These are phyloP conservation scores for Vulpes ferrilata DNA, from an alignment of 2,113 vertebrate species.

Conservation along the genomic window DNA sequence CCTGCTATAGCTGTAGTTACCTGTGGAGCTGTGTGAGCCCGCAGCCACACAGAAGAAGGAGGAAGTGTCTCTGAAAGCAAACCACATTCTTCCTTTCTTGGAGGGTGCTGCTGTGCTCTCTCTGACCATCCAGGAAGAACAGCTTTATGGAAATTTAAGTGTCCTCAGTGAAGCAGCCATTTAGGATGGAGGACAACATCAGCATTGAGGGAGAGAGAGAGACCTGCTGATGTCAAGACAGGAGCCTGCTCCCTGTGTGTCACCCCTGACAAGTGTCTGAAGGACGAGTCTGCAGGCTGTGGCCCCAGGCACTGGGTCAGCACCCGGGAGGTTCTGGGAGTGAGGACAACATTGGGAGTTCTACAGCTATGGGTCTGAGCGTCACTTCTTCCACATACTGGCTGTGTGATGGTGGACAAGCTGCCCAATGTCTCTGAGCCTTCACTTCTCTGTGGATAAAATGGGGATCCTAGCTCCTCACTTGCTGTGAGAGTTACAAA, in stretches of 20 bases:
- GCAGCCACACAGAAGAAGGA: constrained; percentile 19
- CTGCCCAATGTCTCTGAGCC: not conserved
- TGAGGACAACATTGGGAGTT: not conserved
- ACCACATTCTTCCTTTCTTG: fast-evolving
- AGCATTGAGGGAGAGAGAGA: fast-evolving
- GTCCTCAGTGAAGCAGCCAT: not conserved
- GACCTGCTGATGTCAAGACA: not conserved
- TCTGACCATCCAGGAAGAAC: not conserved
- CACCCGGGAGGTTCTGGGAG: not conserved
- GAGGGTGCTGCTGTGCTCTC: not conserved
- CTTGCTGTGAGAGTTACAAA: not conserved
- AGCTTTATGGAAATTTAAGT: not conserved
- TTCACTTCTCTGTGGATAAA: not conserved
- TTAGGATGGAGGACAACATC: not conserved
- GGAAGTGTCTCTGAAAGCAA: not conserved
- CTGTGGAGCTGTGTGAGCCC: not conserved
- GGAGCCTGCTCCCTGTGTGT: not conserved
- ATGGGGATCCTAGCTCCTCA: fast-evolving
- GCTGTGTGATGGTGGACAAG: not conserved
- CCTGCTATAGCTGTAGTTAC: not conserved
- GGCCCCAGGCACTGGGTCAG: not conserved
- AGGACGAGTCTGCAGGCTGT: too few species aligned
- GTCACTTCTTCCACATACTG: not conserved
- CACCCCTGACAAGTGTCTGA: fast-evolving
- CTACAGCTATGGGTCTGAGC: not conserved